Conservation (phyloP, 2,797 vertebrate genomes). For the Hephaestus fuliginosus region DNA sequence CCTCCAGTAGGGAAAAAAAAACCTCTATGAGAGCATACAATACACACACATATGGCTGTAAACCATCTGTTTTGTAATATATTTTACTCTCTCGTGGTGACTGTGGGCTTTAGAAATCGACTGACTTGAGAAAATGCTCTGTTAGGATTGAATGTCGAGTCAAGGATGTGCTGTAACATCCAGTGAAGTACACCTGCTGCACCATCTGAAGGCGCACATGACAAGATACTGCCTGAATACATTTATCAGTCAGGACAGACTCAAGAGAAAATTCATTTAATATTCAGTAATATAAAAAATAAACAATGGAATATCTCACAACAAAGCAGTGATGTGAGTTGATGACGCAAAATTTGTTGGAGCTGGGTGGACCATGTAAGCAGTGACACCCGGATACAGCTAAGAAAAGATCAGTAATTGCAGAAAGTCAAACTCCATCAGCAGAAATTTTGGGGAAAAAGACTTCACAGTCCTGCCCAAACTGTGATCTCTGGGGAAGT, state of each 20-base stretch:
- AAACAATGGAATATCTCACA: neutral
- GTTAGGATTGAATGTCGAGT: conserved; percentile 22
- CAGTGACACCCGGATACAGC: neutral
- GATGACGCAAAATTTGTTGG: neutral
- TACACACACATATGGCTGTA: neutral
- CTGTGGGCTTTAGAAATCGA: conserved; percentile 14
- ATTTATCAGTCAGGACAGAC: conserved; percentile 14
- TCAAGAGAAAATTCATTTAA: neutral
- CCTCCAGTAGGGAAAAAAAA: neutral
- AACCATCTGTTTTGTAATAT: no score
- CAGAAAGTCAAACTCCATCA: conserved; percentile 6
- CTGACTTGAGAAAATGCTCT: conserved; percentile 19
- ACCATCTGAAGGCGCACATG: conserved; percentile 35
- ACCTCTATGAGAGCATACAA: neutral
- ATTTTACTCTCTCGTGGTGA: neutral
- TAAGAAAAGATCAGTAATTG: neutral
- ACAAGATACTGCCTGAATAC: conserved; percentile 9
- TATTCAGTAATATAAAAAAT: conserved; percentile 6
- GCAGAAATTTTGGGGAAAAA: neutral
- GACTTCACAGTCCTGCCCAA: neutral
- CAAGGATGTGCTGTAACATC: conserved; percentile 20
- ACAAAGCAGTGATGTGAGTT: neutral
- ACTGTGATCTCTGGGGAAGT: neutral
- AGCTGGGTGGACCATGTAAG: neutral
- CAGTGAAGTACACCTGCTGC: conserved; percentile 17